Evolutionary conservation across 2,797 vertebrate genomes (phyloP).

Genomic region (Rhabdomys pumilio): DNA sequence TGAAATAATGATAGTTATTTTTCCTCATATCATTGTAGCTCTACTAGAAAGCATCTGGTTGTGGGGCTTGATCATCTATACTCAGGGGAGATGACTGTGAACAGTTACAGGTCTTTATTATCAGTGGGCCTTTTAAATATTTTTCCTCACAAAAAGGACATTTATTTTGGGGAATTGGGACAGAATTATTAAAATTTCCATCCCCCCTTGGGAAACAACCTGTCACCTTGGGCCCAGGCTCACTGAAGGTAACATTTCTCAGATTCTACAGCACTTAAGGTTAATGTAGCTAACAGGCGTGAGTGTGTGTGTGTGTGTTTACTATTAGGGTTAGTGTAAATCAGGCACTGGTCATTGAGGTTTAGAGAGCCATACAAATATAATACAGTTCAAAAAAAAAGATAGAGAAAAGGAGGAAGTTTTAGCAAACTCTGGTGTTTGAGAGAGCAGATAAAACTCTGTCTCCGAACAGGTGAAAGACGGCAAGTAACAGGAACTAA

Average conservation of each 20-base stretch:
- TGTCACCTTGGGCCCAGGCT: neutral
- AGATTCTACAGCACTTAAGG: neutral
- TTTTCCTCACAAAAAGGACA: constrained; percentile 53
- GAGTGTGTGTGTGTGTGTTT: neutral
- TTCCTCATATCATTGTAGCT: constrained; percentile 32
- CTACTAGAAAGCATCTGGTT: constrained; percentile 51
- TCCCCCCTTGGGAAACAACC: constrained; percentile 57
- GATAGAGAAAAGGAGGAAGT: constrained; percentile 1
- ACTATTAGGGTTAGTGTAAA: neutral
- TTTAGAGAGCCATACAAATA: neutral
- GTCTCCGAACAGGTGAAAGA: neutral
- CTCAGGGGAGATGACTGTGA: neutral
- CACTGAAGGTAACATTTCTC: neutral
- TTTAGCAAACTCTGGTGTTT: constrained; percentile 31
- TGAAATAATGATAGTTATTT: constrained; percentile 23
- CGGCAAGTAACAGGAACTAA: constrained; percentile 6
- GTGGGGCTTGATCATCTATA: neutral
- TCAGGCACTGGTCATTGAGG: neutral
- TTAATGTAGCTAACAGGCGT: neutral
- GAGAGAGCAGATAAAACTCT: neutral
- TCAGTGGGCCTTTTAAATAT: constrained; percentile 64
- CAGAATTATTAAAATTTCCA: constrained; percentile 53
- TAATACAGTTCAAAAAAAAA: neutral
- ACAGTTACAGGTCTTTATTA: constrained; percentile 67
- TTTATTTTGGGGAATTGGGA: constrained; percentile 68